Evolutionary conservation across 2,113 vertebrate species (phyloP).

Genomic region (Corythornis vintsioides): DNA sequence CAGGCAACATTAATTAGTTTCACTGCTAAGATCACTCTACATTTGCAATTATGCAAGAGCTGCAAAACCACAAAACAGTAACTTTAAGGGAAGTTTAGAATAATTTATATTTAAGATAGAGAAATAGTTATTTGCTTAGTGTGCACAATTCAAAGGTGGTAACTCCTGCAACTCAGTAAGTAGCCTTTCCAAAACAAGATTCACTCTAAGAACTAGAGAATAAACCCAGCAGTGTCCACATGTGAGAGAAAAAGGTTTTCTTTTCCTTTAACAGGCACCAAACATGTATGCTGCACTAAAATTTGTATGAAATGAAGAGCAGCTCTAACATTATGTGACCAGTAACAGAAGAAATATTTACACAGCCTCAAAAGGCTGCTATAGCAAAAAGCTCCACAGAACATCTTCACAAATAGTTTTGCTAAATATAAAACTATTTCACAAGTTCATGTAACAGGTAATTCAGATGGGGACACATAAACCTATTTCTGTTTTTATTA

Average conservation of each 20-base stretch:
- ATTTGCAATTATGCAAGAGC: rapidly evolving
- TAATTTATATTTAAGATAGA: background rate
- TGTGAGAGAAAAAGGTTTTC: rapidly evolving
- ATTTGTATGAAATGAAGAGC: background rate
- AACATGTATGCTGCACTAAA: background rate
- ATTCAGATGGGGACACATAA: background rate
- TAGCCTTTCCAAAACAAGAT: background rate
- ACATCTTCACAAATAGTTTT: background rate
- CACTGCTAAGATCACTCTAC: background rate
- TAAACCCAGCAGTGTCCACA: rapidly evolving
- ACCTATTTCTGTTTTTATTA: background rate
- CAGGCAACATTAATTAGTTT: background rate
- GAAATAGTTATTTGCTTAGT: background rate
- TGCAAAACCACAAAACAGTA: background rate
- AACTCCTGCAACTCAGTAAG: background rate
- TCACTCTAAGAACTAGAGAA: background rate
- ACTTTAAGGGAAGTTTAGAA: background rate
- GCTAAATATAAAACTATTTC: background rate
- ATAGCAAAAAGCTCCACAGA: background rate
- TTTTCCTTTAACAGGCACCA: background rate
- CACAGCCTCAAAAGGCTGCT: background rate
- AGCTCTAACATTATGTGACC: background rate
- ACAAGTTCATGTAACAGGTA: background rate
- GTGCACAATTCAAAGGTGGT: background rate
- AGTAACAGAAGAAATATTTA: background rate